Conservation (phyloP, 2,797 vertebrate genomes). For the Hippocampus kuda region DNA sequence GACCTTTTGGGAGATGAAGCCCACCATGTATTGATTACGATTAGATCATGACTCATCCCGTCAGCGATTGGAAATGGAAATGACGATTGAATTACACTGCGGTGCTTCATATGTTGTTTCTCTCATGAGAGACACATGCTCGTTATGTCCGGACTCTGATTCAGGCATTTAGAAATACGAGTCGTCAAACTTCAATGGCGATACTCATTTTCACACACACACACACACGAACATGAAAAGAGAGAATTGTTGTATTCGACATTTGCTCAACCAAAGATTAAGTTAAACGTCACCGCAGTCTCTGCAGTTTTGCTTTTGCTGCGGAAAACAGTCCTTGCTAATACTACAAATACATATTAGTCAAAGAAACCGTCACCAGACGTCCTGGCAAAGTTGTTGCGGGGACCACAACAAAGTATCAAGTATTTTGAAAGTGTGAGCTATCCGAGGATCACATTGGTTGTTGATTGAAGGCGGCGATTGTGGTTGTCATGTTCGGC, state of each 20-base stretch:
- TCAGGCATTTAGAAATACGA: neutral
- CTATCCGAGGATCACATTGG: neutral
- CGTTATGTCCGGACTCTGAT: neutral
- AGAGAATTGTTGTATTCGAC: neutral
- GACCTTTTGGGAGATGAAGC: conserved; percentile 1
- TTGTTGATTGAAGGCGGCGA: neutral
- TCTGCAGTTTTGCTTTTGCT: neutral
- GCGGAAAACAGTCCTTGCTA: neutral
- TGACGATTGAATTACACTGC: neutral
- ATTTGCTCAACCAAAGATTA: neutral
- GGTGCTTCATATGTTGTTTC: neutral
- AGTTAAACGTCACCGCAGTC: neutral
- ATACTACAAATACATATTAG: neutral
- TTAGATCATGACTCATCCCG: neutral
- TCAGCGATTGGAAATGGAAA: neutral
- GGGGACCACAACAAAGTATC: neutral
- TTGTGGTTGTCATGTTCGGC: neutral
- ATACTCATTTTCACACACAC: neutral
- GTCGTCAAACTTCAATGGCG: neutral
- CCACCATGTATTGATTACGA: neutral
- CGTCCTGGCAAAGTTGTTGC: neutral
- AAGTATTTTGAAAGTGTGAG: no score
- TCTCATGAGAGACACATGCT: neutral
- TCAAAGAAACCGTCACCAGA: neutral
- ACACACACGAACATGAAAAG: neutral